Evolutionary conservation across 2,113 vertebrate species (phyloP).

Genomic region (Megaceryle maxima): DNA sequence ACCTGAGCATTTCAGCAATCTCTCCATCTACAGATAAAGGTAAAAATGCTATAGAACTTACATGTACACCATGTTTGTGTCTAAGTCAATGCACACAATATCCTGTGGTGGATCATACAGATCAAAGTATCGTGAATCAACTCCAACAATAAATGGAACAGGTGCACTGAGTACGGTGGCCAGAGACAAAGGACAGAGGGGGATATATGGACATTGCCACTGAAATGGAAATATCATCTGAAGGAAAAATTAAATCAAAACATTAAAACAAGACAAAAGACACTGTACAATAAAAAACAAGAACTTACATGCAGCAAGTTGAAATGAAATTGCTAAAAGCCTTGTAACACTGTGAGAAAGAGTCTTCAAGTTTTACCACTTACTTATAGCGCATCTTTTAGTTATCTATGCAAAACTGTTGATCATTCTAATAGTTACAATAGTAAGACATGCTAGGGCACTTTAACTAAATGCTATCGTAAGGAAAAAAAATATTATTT

Average conservation of each 20-base stretch:
- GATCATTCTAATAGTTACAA: background rate
- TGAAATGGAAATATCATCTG: conserved; percentile 99
- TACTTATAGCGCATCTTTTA: background rate
- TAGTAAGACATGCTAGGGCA: background rate
- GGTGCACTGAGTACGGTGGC: conserved; percentile 94
- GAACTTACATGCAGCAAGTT: background rate
- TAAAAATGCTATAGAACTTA: conserved; percentile 73
- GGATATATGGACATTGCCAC: conserved; percentile 98
- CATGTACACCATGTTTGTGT: conserved; percentile 97
- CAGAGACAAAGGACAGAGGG: conserved; percentile 93
- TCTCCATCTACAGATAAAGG: background rate
- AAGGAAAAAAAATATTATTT: background rate
- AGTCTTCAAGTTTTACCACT: background rate
- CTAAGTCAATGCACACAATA: conserved; percentile 96
- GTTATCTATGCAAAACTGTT: background rate
- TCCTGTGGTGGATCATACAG: conserved; percentile 96
- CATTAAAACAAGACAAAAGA: conserved; percentile 43
- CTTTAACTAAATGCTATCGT: background rate
- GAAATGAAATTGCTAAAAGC: background rate
- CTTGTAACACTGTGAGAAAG: background rate
- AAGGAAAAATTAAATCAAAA: conserved; percentile 50
- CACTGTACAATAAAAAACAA: background rate
- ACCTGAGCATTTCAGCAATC: background rate
- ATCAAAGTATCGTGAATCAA: conserved; percentile 98
- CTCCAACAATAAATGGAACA: conserved; percentile 93